Percentiles rank a stretch among this genome's conserved stretches.
phyloP scores from a whole-genome alignment of 2,113 vertebrate genomes.

The Bubo blakistoni region DNA sequence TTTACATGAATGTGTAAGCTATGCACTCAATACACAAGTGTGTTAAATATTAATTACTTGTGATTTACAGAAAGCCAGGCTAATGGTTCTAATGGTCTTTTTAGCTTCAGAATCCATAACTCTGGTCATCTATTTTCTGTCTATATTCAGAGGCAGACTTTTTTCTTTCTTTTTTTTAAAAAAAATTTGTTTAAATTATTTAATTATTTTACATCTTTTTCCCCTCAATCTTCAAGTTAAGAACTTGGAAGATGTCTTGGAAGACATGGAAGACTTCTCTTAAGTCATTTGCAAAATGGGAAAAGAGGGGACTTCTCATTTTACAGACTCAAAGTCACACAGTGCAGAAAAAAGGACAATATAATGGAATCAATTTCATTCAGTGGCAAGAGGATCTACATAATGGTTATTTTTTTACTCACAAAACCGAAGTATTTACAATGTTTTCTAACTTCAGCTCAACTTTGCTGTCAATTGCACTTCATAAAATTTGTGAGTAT shows the following conservation, averaged over 20 bases:
- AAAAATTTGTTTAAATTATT: background rate
- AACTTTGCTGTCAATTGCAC: background rate
- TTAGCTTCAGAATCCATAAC: background rate
- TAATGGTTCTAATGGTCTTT: background rate
- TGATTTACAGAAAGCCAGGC: background rate
- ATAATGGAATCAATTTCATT: background rate
- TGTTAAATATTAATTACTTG: background rate
- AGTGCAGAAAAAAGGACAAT: background rate
- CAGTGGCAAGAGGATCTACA: background rate
- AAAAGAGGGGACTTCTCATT: background rate
- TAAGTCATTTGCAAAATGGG: background rate
- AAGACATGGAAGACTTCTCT: background rate
- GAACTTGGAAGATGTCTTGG: background rate
- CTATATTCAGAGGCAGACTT: background rate
- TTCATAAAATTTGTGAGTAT: background rate
- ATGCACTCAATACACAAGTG: background rate
- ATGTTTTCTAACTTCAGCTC: background rate
- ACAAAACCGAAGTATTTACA: background rate
- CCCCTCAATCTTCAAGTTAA: rapidly evolving
- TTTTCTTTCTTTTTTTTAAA: background rate
- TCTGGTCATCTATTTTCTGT: background rate
- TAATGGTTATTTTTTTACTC: background rate
- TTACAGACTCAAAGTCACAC: background rate
- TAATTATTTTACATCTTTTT: background rate
- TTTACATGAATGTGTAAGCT: background rate